Evolutionary conservation across 1,140 invertebrate species (phyloP), one percentile per base, ranked within the genome.

Genomic region (Trachymyrmex cornetzi): DNA sequence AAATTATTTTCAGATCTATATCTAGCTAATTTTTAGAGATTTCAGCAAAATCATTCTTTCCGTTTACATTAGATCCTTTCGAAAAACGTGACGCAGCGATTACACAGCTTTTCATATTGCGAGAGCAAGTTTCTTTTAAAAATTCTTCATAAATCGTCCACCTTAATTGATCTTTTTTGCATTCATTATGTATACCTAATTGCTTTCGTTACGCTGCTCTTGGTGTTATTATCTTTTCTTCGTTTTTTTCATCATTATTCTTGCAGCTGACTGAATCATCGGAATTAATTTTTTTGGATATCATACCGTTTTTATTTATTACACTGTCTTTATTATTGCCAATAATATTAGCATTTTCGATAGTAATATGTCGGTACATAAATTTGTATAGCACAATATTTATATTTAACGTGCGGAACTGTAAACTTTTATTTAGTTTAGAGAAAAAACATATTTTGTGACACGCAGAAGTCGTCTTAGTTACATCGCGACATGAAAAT

Each of bases 151-250:
- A 9, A 67, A 84, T 74, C 44, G 69, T n/a, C 19, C 14, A 44
- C 53, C 9, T 63, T 82, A 74, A 82, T 82, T 34, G 80, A 84
- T 72, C 38, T 38, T 84, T 55, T 82, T 75, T 84, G 69, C 69
- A 84, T 75, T 69, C 69, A 84, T 84, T 84, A 75, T 22, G 14
- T 57, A 27, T 84, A 44, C 38, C 38, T 44, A 84, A 84, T 84
- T 74, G n/a, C 38, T 50, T 22, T 48, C 55, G 22, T 74, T 55
- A 57, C 14, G 77, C 77, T 50, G 7, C 44, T 72, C 24, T 82
- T 48, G 24, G 19, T 75, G 9, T 74, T 50, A 48, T 84, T 74
- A 48, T 7, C 12, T 7, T 84, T 1, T 27, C 34, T 48, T 50
- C 1, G 7, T 50, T 74, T 24, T 44, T 44, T 80, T 19, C n/a